These are phyloP conservation scores for Cheilosia grossa DNA, from an alignment of 2,888 invertebrate genomes.

Conservation along the genomic window DNA sequence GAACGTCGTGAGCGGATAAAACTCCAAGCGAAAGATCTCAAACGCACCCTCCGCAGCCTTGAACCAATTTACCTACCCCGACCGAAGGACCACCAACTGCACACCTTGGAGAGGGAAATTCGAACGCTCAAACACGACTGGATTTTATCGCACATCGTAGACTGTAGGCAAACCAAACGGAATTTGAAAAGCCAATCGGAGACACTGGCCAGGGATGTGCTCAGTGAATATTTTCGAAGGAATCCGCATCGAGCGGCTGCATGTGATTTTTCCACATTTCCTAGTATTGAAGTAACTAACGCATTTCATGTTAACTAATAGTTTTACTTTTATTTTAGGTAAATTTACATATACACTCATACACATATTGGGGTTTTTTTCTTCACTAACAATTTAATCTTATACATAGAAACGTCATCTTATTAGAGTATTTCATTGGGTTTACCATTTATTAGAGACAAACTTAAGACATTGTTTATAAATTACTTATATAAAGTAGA, in stretches of 20 bases:
- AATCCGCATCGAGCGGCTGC: constrained; percentile 81
- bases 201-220: constrained; percentile 79
- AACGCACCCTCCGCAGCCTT: constrained; percentile 84
- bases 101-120: constrained; percentile 80
- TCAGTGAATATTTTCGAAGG: constrained; percentile 80
- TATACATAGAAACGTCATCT: background rate
- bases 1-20: constrained; percentile 85
- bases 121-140: constrained; percentile 78
- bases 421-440: background rate
- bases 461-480: background rate
- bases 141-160: constrained; percentile 78
- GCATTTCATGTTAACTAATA: constrained; percentile 65
- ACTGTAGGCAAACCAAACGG: constrained; percentile 74
- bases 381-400: background rate
- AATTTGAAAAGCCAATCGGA: constrained; percentile 48
- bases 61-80: constrained; percentile 84
- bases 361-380: background rate
- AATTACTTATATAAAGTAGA: background rate
- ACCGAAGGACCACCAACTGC: constrained; percentile 77
- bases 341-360: constrained; percentile 25
- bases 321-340: constrained; percentile 1
- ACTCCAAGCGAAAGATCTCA: constrained; percentile 84
- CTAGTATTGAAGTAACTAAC: constrained; percentile 75
- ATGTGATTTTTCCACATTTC: constrained; percentile 81
- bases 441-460: background rate